Evolutionary conservation across 2,888 invertebrate species (phyloP).

Genomic region (Polietes domitor): DNA sequence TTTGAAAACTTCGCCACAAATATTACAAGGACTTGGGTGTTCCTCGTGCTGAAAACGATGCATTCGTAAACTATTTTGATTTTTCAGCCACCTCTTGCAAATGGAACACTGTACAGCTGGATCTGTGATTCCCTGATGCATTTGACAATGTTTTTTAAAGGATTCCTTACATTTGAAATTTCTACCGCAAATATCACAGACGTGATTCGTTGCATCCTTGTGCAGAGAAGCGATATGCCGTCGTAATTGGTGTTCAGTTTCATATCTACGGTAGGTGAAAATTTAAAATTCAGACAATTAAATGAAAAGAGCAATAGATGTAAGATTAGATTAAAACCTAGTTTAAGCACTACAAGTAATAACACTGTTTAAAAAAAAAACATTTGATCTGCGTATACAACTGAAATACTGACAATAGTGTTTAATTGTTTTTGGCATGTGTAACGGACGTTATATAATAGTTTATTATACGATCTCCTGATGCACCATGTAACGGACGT

Average conservation of each 20-base stretch:
- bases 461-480: no score
- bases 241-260: conserved; percentile 72
- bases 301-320: not conserved
- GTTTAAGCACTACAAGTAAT: no score
- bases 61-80: conserved; percentile 72
- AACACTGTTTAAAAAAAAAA: no score
- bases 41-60: conserved; percentile 67
- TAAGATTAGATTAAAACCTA: no score
- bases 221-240: conserved; percentile 75
- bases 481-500: no score
- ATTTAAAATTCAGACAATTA: not conserved
- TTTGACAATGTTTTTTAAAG: conserved; percentile 74
- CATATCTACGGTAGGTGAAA: conserved; percentile 70
- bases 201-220: conserved; percentile 74
- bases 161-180: conserved; percentile 77
- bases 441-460: no score
- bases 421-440: no score
- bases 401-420: no score
- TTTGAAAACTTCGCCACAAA: conserved; percentile 69
- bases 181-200: conserved; percentile 77
- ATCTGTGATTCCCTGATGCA: conserved; percentile 75
- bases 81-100: conserved; percentile 76
- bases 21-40: conserved; percentile 62
- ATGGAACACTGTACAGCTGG: conserved; percentile 74
- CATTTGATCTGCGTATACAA: no score